phyloP scores from a whole-genome alignment of 2,797 vertebrate genomes.

The Liparis tanakae region DNA sequence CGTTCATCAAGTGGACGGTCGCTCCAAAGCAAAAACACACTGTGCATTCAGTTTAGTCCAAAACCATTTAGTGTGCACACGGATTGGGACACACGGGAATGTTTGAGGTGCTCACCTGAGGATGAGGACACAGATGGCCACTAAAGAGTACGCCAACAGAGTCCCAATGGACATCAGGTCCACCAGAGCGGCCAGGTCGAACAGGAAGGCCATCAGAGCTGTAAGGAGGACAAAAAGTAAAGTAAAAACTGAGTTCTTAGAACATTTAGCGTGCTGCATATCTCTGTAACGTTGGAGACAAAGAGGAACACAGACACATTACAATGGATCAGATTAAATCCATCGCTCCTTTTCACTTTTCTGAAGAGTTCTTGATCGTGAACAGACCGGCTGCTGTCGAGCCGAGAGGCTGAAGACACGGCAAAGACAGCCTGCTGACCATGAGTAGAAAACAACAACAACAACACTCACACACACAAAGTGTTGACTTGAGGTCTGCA shows the following conservation, averaged over 20 bases:
- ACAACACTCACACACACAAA: too few species aligned
- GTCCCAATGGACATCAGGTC: slow-evolving; percentile 99
- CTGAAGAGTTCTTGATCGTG: background rate
- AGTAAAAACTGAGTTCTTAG: slow-evolving; percentile 4
- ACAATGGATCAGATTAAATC: background rate
- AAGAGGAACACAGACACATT: background rate
- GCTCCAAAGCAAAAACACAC: background rate
- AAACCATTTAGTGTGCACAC: background rate
- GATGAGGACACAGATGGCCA: slow-evolving; percentile 93
- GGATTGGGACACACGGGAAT: slow-evolving; percentile 5
- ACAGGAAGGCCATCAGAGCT: slow-evolving; percentile 94
- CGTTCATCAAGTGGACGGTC: background rate
- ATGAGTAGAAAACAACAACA: too few species aligned
- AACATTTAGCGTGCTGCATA: background rate
- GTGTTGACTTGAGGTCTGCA: too few species aligned
- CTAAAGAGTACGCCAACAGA: slow-evolving; percentile 93
- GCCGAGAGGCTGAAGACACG: slow-evolving; percentile 8
- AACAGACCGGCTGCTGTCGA: background rate
- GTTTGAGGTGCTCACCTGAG: slow-evolving; percentile 69
- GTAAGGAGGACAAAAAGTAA: slow-evolving; percentile 23
- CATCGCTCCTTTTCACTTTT: slow-evolving; percentile 4
- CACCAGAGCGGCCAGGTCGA: slow-evolving; percentile 92
- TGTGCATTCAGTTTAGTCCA: too few species aligned
- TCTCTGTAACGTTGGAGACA: background rate
- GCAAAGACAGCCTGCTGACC: background rate